These are phyloP conservation scores for Lacerta bilineata DNA, from an alignment of 2,797 vertebrate species.

Conservation along the genomic window DNA sequence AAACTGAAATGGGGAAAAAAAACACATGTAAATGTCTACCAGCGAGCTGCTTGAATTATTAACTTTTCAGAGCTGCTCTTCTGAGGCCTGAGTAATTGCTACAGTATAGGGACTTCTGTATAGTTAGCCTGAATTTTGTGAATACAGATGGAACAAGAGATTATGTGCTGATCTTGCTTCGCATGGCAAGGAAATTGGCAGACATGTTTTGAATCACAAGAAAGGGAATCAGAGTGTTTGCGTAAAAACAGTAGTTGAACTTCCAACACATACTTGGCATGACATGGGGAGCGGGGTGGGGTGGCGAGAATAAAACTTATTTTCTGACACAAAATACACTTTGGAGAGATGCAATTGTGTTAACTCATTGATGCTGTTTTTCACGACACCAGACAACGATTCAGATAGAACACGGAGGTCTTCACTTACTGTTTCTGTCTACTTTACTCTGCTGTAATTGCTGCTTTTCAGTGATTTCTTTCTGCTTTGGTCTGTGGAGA, in stretches of 20 bases:
- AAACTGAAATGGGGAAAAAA: not conserved
- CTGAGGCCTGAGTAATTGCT: constrained; percentile 44
- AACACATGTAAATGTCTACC: constrained; percentile 15
- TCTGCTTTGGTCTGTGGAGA: not conserved
- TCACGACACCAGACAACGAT: constrained; percentile 18
- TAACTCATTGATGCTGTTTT: constrained; percentile 49
- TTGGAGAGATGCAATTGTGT: constrained; percentile 40
- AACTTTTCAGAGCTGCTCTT: constrained; percentile 31
- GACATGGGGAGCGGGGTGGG: not conserved
- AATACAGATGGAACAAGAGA: constrained; percentile 32
- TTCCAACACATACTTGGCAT: not conserved
- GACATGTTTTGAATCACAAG: constrained; percentile 5
- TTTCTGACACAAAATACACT: constrained; percentile 44
- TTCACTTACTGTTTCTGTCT: constrained; percentile 42
- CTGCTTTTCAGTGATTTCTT: not conserved
- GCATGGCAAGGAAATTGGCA: constrained; percentile 20
- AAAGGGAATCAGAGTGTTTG: constrained; percentile 7
- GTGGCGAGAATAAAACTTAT: not conserved
- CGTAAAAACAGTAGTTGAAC: constrained; percentile 30
- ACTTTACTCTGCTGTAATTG: constrained; percentile 22
- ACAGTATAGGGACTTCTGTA: constrained; percentile 29
- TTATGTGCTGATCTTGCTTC: constrained; percentile 35
- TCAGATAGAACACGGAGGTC: constrained; percentile 27
- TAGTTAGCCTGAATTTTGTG: constrained; percentile 45
- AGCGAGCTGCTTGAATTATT: constrained; percentile 41